Evolutionary conservation across 2,888 invertebrate species (phyloP), one percentile per base, ranked within the genome.

Genomic region (Caenorhabditis parvicauda): DNA sequence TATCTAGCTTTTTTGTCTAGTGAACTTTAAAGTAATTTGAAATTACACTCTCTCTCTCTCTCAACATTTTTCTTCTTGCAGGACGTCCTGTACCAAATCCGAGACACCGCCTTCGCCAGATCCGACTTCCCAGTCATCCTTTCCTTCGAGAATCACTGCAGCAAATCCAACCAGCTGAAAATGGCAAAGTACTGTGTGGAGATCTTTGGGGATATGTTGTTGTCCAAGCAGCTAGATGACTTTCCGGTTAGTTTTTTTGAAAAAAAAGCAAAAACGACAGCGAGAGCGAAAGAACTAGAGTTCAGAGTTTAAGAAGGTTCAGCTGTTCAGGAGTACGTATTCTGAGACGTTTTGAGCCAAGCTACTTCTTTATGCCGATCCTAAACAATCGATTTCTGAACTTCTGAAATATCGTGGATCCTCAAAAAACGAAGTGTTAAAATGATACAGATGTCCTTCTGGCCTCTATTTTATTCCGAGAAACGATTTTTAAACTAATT

Each of bases 121-220:
- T 93, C 94, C 3, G 95, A 96, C 76, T 94, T 89, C 83, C 98
- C 98, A 0, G 89, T 98, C 50, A 95, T 98, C 72, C 86, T 98
- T 51, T 96, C 96, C 27, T 98, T 98, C 82, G 98, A 99, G 85
- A 98, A 98, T 86, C 98, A 98, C 84, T 98, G 98, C 86, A 92
- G 85, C 70, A 86, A 86, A 82, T 89, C 89, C 32, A 96, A 98
- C 84, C 96, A 98, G 85, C 90, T 92, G 83, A 96, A 96, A 84
- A 85, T 98, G 84, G 96, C 98, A 53, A 94, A 92, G 84, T 98
- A 99, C 84, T 98, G 96, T 85, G 94, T 96, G 84, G 98, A 99
- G 83, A 92, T 96, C 76, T 87, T 98, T 50, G 89, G 89, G 37
- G 96, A 99, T 82, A 84, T 93, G 79, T 85, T 98, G 75, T 85